phyloP scores from a whole-genome alignment of 1,140 invertebrate genomes.

The Chionoecetes opilio region DNA sequence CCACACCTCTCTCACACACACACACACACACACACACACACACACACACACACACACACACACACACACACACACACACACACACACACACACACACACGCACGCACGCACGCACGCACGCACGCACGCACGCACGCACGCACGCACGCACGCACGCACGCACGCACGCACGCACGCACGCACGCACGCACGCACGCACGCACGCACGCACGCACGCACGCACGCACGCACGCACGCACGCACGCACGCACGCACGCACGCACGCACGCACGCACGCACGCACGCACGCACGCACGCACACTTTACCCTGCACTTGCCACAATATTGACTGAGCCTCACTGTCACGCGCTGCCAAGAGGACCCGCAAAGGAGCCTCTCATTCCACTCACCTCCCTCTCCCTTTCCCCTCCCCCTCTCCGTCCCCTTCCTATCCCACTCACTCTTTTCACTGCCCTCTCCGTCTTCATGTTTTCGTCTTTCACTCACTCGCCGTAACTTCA shows the following conservation, averaged over 20 bases:
- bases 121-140: not conserved
- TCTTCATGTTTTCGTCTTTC: not conserved
- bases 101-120: not conserved
- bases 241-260: not conserved
- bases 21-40: not conserved
- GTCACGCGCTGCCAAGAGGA: not conserved
- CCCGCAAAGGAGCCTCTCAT: not conserved
- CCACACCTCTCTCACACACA: not conserved
- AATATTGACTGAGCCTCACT: slow-evolving; percentile 20
- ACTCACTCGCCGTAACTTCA: not conserved
- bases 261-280: slow-evolving; percentile 6
- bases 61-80: not conserved
- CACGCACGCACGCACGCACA: no score
- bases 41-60: not conserved
- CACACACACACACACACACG: not conserved
- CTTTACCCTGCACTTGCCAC: slow-evolving; percentile 14
- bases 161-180: no score
- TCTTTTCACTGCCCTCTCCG: not conserved
- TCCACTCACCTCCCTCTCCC: not conserved
- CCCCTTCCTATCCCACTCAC: no score
- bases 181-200: no score
- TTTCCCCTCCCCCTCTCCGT: not conserved
- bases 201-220: no score
- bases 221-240: not conserved
- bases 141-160: not conserved